A percentile compares a stretch with the other conserved stretches of the same genome.
Conservation (phyloP, 37 sponge, comb jelly and placozoan species). For the Axinella damicornis region DNA sequence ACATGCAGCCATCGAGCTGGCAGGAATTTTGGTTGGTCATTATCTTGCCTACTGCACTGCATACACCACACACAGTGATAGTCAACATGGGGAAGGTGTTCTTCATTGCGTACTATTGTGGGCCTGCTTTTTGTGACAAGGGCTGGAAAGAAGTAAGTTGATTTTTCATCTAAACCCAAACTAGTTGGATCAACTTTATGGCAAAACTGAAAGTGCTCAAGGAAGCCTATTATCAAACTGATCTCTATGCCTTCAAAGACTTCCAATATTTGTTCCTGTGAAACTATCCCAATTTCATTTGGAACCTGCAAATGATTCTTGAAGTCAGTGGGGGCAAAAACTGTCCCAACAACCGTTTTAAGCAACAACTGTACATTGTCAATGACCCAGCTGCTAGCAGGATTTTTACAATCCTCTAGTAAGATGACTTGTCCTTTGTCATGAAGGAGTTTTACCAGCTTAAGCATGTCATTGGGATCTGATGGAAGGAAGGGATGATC, state of each 20-base stretch:
- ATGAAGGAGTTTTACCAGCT: conserved; percentile 7
- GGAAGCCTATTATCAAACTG: background rate
- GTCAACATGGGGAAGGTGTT: background rate
- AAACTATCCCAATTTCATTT: background rate
- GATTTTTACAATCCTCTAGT: background rate
- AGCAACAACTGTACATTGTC: conserved; percentile 11
- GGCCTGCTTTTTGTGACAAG: background rate
- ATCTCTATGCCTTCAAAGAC: background rate
- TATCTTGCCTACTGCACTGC: too few relatives aligned
- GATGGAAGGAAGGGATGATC: too few relatives aligned
- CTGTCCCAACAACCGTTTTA: background rate
- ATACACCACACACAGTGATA: conserved; percentile 30
- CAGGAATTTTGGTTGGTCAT: background rate
- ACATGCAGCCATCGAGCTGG: conserved; percentile 18
- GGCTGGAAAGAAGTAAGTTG: conserved; percentile 26
- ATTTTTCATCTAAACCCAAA: background rate
- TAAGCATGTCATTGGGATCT: background rate
- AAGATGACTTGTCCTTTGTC: conserved; percentile 1
- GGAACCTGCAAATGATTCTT: background rate
- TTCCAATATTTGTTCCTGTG: background rate
- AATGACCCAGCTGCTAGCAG: conserved; percentile 1
- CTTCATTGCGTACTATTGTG: too few relatives aligned
- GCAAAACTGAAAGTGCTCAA: conserved; percentile 22
- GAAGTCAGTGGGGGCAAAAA: conserved; percentile 25
- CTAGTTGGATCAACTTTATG: background rate